These are phyloP conservation scores for Syngnathus floridae DNA, from an alignment of 2,113 vertebrate species.

Conservation along the genomic window DNA sequence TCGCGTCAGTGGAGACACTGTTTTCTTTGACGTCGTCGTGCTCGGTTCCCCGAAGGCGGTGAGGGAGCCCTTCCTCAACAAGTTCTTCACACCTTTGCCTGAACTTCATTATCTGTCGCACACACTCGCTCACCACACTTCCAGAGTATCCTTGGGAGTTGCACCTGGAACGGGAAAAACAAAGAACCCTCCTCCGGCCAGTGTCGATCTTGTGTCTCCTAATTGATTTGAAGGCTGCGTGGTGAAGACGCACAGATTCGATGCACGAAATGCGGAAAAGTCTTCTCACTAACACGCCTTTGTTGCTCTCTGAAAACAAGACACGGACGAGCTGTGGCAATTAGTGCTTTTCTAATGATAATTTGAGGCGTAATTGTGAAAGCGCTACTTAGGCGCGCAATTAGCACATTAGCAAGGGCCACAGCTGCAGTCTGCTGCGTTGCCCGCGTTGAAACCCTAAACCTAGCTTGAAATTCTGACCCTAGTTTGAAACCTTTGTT, in stretches of 20 bases:
- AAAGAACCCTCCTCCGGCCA: neutral
- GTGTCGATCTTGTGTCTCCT: neutral
- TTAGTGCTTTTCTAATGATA: slow-evolving; percentile 74
- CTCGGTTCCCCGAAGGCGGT: neutral
- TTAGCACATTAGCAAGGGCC: slow-evolving; percentile 79
- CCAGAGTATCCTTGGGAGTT: neutral
- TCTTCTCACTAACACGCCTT: neutral
- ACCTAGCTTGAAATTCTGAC: too few relatives aligned
- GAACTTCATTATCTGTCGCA: neutral
- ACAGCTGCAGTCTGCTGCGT: slow-evolving; percentile 74
- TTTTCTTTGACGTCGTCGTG: neutral
- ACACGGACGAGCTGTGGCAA: slow-evolving; percentile 67
- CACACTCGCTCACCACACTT: neutral
- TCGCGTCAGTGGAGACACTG: neutral
- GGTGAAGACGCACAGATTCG: neutral
- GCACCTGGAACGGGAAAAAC: neutral
- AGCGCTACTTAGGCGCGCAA: slow-evolving; percentile 85
- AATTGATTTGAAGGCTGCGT: neutral
- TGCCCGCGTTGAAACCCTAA: too few relatives aligned
- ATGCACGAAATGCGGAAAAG: neutral
- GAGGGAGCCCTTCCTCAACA: neutral
- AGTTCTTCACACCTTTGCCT: neutral
- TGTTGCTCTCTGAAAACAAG: slow-evolving; percentile 63
- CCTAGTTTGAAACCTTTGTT: too few relatives aligned
- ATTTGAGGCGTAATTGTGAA: slow-evolving; percentile 88